Evolutionary conservation across 2,888 invertebrate species (phyloP).

Genomic region (Dolomedes plantarius): DNA sequence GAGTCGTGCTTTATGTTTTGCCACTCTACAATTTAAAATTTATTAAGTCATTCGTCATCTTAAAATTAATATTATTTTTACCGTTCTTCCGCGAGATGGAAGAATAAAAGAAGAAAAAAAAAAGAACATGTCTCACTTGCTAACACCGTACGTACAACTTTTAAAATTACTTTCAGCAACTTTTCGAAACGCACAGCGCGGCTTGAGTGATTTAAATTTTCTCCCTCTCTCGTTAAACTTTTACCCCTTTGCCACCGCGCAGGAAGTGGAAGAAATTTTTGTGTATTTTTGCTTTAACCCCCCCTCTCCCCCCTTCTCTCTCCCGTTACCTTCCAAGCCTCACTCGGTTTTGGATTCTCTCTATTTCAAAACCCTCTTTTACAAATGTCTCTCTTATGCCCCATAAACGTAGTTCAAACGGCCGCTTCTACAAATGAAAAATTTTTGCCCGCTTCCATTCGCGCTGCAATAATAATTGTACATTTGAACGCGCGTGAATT

Average conservation of each 20-base stretch:
- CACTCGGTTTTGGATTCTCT: background rate
- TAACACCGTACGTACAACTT: background rate
- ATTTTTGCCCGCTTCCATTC: conserved; percentile 42
- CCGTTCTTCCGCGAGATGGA: too few relatives aligned
- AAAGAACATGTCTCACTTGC: background rate
- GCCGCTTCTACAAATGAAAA: conserved; percentile 49
- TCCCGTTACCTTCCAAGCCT: too few relatives aligned
- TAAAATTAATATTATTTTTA: conserved; percentile 17
- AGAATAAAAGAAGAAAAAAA: background rate
- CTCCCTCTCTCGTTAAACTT: conserved; percentile 6
- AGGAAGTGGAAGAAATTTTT: background rate
- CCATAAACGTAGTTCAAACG: conserved; percentile 39
- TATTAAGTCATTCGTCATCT: conserved; percentile 18
- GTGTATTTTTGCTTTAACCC: conserved; percentile 41
- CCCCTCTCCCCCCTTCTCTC: too few relatives aligned
- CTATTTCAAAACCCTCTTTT: conserved; percentile 18
- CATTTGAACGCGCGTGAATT: conserved; percentile 65
- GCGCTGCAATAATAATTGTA: conserved; percentile 57
- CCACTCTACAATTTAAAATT: conserved; percentile 5
- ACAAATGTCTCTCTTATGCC: conserved; percentile 64
- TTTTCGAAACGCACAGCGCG: background rate
- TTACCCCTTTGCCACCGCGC: background rate
- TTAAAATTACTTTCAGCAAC: background rate
- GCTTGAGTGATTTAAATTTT: conserved; percentile 15
- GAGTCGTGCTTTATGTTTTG: background rate